A percentile compares a stretch with the other conserved stretches of the same genome.
phyloP scores from a whole-genome alignment of 2,797 vertebrate species.

The Scleropages formosus region DNA sequence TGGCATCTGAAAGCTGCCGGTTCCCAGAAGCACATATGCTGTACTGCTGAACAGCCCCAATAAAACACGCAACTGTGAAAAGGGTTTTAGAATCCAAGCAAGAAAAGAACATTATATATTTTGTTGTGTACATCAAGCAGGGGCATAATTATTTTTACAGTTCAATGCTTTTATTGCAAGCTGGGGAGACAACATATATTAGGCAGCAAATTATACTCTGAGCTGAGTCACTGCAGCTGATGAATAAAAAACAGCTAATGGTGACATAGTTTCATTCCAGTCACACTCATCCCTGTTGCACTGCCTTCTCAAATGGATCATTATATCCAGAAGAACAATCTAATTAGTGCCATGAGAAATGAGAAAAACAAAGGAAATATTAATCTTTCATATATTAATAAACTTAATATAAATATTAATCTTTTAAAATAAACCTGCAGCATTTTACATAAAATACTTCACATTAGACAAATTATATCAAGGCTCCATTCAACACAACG shows the following conservation, averaged over 20 bases:
- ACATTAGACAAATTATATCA: background rate
- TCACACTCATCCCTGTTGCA: background rate
- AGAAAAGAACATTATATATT: too few species aligned
- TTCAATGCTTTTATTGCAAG: background rate
- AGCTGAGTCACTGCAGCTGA: background rate
- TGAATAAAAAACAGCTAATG: conserved; percentile 7
- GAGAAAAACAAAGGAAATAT: background rate
- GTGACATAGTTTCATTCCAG: background rate
- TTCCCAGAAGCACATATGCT: too few species aligned
- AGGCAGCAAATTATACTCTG: background rate
- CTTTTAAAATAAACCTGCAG: background rate
- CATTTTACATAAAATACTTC: background rate
- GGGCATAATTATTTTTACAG: background rate
- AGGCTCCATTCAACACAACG: background rate
- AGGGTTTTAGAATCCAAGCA: too few species aligned
- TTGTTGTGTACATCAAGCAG: too few species aligned
- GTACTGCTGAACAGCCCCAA: too few species aligned
- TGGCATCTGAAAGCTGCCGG: too few species aligned
- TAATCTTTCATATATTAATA: background rate
- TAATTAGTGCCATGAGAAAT: conserved; percentile 9
- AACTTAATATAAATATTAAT: too few species aligned
- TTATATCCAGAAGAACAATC: conserved; percentile 17
- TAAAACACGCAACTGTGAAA: too few species aligned
- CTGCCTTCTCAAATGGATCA: conserved; percentile 8
- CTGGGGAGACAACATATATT: background rate